Evolutionary conservation across 1,140 invertebrate species (phyloP), one percentile per base, ranked within the genome.

Genomic region (Rhynchophorus ferrugineus): DNA sequence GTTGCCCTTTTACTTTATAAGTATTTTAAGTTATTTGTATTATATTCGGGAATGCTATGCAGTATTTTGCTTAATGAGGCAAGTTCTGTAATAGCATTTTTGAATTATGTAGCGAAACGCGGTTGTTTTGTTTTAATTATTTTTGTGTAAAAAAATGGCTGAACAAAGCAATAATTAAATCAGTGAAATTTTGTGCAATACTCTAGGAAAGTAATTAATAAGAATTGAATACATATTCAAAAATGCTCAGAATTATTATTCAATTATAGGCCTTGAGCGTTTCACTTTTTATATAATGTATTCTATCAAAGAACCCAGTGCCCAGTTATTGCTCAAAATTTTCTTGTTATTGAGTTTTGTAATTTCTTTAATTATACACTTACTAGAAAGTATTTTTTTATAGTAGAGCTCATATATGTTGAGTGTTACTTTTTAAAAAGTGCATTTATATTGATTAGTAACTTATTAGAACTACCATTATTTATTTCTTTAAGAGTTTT

Each of bases 121-220:
- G n/a, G 29, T 18, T 16, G 18, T 8, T 46, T 36, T 19, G 5
- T 17, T 18, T 19, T 41, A 17, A 41, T 41, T 41, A 14, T 46
- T 46, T 39, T 22, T 48, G 34, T 17, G 21, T 13, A 34, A 20
- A 19, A 14, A 43, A n/a, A n/a, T n/a, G n/a, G 48, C 48, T 50
- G 48, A 50, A 43, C 38, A 52, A 20, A 52, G 49, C 49, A 52
- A 52, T 52, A 50, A 48, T 39, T n/a, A 35, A 42, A 38, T n/a
- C 39, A 9, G 42, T 44, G 37, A 42, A 41, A 44, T 52, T 52
- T 52, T 52, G 49, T 52, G 49, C 49, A 52, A 52, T 52, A 52
- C 18, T 52, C 7, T 50, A 50, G 48, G 5, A 29, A 29, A 29
- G 11, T 29, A 34, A 24, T 17, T 41, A 41, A 29, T 29, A 29